Evolutionary conservation across 2,888 invertebrate genomes (phyloP), one percentile per base, ranked within the genome.

Genomic region (Osedax frankpressi): DNA sequence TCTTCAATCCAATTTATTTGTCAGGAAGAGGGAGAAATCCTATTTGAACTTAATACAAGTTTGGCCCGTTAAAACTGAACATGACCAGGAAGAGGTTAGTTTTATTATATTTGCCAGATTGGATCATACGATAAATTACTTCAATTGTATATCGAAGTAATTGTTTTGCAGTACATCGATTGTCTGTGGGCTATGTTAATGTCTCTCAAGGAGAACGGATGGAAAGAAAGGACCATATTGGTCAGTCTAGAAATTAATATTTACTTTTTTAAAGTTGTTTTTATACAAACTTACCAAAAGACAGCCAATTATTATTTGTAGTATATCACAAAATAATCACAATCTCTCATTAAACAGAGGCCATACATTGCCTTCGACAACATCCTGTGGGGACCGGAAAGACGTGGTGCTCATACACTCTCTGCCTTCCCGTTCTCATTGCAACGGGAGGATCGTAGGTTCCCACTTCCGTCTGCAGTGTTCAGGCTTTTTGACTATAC

Each of bases 401-500:
- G 96, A 81, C 44, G 44, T 44, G 11, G 19, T 11, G 44, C 44
- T 44, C 97, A 98, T 83, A 94, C 93, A 82, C 87, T 98, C 77
- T 95, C 94, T 1, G 88, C 90, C 74, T 91, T 97, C 82, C 87
- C 91, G 81, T 92, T 95, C 14, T 95, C 96, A 2, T 91, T 93
- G 0, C 96, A 97, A 86, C 91, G 93, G 81, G 92, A 94, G 77
- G 89, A 89, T 1, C 91, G 91, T 81, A 87, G 88, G 28, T 98
- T 98, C 85, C 97, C 97, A 0, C 90, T 94, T 88, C 98, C 98
- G 0, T 89, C 91, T 82, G 93, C 94, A 0, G 91, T 96, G 59
- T 97, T 94, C 85, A 88, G 87, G 30, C 82, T 99, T 89, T 99
- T 99, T 86, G 97, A 97, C 85, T 95, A 97, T 84, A 95, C 96